A percentile compares a stretch with the other conserved stretches of the same genome.
Conservation (phyloP, 92 coral and sea anemone species). For the Phenganax marumi region DNA sequence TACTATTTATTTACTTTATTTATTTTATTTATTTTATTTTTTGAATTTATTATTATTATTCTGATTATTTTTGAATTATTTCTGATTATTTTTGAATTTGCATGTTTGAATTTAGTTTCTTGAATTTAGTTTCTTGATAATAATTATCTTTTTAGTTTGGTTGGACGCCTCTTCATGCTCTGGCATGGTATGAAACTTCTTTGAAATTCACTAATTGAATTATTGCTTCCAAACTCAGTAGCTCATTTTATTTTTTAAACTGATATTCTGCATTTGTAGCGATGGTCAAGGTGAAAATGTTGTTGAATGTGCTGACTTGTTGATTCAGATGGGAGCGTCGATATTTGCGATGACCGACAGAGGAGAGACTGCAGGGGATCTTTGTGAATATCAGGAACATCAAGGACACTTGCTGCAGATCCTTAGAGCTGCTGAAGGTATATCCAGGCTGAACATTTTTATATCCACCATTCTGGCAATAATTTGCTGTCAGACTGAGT, state of each 20-base stretch:
- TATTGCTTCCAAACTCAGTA: neutral
- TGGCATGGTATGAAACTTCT: constrained; percentile 72
- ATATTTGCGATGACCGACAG: constrained; percentile 83
- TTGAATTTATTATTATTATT: too few relatives aligned
- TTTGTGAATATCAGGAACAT: constrained; percentile 85
- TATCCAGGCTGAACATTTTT: neutral
- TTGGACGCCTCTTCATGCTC: constrained; percentile 94
- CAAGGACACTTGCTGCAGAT: constrained; percentile 72
- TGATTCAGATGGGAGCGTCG: constrained; percentile 95
- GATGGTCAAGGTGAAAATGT: constrained; percentile 81
- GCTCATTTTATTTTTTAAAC: neutral
- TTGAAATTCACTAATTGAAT: neutral
- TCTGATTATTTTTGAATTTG: too few relatives aligned
- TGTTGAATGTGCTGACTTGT: constrained; percentile 90
- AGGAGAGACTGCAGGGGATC: constrained; percentile 91
- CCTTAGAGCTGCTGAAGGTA: constrained; percentile 91
- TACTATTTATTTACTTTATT: too few relatives aligned
- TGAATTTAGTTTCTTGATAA: neutral
- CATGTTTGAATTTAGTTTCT: too few relatives aligned
- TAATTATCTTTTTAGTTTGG: constrained; percentile 5
- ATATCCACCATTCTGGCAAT: too few relatives aligned
- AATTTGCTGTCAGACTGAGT: too few relatives aligned
- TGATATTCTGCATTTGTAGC: constrained; percentile 44
- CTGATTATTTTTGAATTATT: too few relatives aligned
- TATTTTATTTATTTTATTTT: too few relatives aligned